Evolutionary conservation across 2,113 vertebrate genomes (phyloP), one percentile per base, ranked within the genome.

Genomic region (Aegotheles bennettii): DNA sequence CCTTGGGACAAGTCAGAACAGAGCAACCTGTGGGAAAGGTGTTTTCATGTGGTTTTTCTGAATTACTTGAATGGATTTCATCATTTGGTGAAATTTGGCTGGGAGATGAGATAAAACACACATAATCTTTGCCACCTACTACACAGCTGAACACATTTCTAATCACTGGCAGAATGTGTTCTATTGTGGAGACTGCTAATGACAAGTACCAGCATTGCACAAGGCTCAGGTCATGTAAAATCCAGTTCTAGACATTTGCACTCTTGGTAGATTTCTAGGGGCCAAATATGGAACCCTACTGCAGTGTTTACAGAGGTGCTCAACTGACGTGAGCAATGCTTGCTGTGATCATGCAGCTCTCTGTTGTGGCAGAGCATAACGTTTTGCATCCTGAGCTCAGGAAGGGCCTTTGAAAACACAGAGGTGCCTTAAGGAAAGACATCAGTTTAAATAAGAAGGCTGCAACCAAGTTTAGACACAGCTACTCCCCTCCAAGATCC

Each of bases 131-230:
- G 21, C 47, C 14, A 60, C 16, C 4, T 81, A 33, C 38, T 42
- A 14, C 45, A 26, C 0, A 4, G 12, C 23, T 89, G 17, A 80
- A 33, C 45, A 53, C 1, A 2, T 21, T 85, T 91, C 47, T 35
- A 53, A 35, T 74, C 19, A 65, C 17, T 1, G 5, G 4, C 24
- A 87, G 50, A 77, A 57, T 24, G 8, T 6, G 5, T 11, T 23
- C 51, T 14, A 63, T 43, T 63, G 15, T 67, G 38, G 10, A 84
- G 21, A 18, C 10, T 57, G 53, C 20, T 83, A 56, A 43, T 40
- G 59, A 13, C 4, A 42, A 73, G 24, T 16, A 19, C 13, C 40
- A 79, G n/a, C 19, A 61, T 28, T 0, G 0, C 38, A 25, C 31
- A 84, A 54, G 7, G 18, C 25, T 69, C 54, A 33, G 59, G 21